Evolutionary conservation across 2,888 invertebrate species (phyloP).

Genomic region (Acanthosoma haemorrhoidale): DNA sequence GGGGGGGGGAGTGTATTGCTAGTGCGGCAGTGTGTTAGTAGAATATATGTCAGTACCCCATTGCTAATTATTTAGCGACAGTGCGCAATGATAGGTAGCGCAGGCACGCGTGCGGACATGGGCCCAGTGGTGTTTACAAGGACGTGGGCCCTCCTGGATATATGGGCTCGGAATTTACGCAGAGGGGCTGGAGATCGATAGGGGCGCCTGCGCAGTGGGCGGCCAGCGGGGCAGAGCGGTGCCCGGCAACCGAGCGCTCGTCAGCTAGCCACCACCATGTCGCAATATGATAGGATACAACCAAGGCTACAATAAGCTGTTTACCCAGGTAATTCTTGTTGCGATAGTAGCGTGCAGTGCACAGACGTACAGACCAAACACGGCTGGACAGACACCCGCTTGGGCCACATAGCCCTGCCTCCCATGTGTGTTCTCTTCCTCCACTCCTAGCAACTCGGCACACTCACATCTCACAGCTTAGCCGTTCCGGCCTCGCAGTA

Average conservation of each 20-base stretch:
- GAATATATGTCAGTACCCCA: no score
- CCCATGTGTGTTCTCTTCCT: neutral
- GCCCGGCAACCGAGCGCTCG: neutral
- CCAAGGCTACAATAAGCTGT: constrained; percentile 76
- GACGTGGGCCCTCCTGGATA: constrained; percentile 20
- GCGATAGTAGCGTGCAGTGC: neutral
- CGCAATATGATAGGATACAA: constrained; percentile 72
- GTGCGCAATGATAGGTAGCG: neutral
- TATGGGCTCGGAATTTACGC: constrained; percentile 28
- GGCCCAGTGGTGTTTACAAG: constrained; percentile 17
- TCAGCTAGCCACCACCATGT: constrained; percentile 48
- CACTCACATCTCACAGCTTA: neutral
- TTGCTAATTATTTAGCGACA: neutral
- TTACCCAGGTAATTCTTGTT: constrained; percentile 61
- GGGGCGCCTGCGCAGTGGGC: constrained; percentile 31
- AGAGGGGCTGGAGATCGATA: constrained; percentile 37
- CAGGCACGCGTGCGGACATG: neutral
- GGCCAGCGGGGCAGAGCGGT: neutral
- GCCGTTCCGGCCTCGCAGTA: no score
- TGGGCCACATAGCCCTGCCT: neutral
- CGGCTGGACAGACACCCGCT: neutral
- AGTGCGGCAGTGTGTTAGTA: no score
- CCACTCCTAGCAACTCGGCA: neutral
- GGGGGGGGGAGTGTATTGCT: no score
- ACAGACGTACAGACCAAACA: neutral